Evolutionary conservation across 1,140 invertebrate genomes (phyloP), one percentile per base, ranked within the genome.

Genomic region (Rhopalosiphum padi): DNA sequence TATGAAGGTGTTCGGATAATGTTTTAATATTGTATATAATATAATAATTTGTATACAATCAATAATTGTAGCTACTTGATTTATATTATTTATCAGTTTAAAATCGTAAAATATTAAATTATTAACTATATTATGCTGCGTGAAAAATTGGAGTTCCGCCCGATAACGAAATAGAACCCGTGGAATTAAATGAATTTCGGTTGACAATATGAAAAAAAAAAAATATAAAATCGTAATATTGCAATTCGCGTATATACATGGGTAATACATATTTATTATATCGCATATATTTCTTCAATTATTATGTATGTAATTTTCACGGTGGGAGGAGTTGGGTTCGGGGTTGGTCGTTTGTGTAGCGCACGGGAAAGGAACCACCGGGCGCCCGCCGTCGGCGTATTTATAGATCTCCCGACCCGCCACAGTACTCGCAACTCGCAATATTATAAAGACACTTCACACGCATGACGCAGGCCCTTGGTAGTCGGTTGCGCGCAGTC

Each of bases 381-480:
- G 37, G 89, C 89, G 35, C 46, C 87, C 9, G 86, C 21, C 43
- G 48, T 25, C 41, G 43, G 90, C 90, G 41, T 93, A 93, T 93
- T 93, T 93, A 93, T 93, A 93, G 91, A 93, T 93, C 91, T 86
- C 82, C 37, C 55, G n/a, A 90, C 37, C 41, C 51, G 25, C 43
- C 43, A 15, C 25, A 23, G 51, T 41, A 68, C 23, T 85, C 48
- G 53, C 35, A 85, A 83, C n/a, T 41, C 41, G 41, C 41, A 41
- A 41, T 41, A 41, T n/a, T n/a, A 68, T 68, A 77, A 85, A 85
- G n/a, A 93, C 82, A 93, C 91, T 92, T 93, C 25, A 51, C 91
- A 60, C 90, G 92, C 92, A 93, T 87, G 91, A 85, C 87, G 91
- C 92, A 94, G 93, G 94, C 93, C 94, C 88, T 43, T 18, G 18